Conservation (phyloP, 2,888 invertebrate genomes). For the Smittia aterrima region DNA sequence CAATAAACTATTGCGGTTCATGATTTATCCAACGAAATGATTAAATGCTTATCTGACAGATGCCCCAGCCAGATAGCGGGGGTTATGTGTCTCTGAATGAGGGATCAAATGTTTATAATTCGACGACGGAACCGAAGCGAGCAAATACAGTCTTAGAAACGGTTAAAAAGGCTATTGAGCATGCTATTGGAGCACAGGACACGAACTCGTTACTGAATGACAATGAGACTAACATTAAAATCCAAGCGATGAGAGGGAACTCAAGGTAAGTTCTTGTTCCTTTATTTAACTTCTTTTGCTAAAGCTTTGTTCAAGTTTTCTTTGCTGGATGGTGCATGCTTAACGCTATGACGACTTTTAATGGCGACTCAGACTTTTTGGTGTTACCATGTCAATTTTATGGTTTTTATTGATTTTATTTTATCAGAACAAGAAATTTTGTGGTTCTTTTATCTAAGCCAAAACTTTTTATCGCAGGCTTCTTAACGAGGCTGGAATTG, state of each 20-base stretch:
- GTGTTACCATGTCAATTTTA: no score
- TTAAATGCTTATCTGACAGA: slow-evolving; percentile 43
- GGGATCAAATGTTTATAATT: slow-evolving; percentile 52
- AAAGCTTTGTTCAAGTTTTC: background rate
- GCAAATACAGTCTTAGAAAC: slow-evolving; percentile 53
- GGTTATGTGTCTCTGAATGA: slow-evolving; percentile 52
- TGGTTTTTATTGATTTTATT: no score
- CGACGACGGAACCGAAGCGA: slow-evolving; percentile 54
- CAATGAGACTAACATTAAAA: background rate
- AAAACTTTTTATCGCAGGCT: no score
- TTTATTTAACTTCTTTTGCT: slow-evolving; percentile 35
- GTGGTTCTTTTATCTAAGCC: no score
- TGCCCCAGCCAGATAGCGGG: slow-evolving; percentile 54
- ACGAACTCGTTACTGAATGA: background rate
- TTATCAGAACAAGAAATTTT: no score
- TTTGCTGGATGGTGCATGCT: no score
- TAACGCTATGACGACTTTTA: no score
- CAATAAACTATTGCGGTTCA: no score
- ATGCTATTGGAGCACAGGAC: slow-evolving; percentile 50
- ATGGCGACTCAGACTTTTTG: no score
- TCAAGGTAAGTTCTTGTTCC: slow-evolving; percentile 51
- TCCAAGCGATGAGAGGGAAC: background rate
- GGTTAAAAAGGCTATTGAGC: slow-evolving; percentile 53
- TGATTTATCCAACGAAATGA: no score
- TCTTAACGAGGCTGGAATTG: no score